These are phyloP conservation scores for Coptodon rendalli DNA, from an alignment of 2,113 vertebrate species.

Conservation along the genomic window DNA sequence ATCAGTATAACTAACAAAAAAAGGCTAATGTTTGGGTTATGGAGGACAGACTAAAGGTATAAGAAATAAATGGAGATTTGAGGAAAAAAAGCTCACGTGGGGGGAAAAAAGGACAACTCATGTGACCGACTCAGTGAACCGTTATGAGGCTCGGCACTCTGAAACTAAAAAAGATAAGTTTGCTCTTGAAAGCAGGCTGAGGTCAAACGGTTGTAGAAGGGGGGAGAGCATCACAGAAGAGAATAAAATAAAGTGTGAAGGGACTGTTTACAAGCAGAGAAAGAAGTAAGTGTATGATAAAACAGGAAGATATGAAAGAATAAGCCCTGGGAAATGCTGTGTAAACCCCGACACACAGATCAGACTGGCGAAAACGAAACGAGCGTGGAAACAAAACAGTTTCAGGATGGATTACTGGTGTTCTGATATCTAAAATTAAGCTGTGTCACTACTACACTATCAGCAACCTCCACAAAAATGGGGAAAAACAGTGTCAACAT, in stretches of 20 bases:
- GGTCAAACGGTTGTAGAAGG: not conserved
- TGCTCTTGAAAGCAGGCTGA: not conserved
- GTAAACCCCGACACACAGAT: not conserved
- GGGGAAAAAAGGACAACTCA: not conserved
- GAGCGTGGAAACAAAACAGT: not conserved
- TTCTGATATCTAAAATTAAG: not conserved
- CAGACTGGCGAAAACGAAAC: not conserved
- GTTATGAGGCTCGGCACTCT: not conserved
- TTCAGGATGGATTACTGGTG: not conserved
- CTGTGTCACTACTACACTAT: not conserved
- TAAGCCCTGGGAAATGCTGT: not conserved
- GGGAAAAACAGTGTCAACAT: not conserved
- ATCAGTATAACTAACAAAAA: not conserved
- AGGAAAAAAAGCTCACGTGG: not conserved
- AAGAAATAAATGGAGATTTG: not conserved
- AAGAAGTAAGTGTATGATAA: not conserved
- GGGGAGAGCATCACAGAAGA: not conserved
- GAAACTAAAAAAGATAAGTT: not conserved
- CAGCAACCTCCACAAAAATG: not conserved
- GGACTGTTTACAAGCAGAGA: not conserved
- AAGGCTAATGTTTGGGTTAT: not conserved
- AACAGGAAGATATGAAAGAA: not conserved
- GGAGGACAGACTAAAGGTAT: not conserved
- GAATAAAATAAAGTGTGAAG: not conserved
- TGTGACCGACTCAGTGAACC: not conserved